Evolutionary conservation across 2,797 vertebrate genomes (phyloP).

Genomic region (Pelobates cultripes): DNA sequence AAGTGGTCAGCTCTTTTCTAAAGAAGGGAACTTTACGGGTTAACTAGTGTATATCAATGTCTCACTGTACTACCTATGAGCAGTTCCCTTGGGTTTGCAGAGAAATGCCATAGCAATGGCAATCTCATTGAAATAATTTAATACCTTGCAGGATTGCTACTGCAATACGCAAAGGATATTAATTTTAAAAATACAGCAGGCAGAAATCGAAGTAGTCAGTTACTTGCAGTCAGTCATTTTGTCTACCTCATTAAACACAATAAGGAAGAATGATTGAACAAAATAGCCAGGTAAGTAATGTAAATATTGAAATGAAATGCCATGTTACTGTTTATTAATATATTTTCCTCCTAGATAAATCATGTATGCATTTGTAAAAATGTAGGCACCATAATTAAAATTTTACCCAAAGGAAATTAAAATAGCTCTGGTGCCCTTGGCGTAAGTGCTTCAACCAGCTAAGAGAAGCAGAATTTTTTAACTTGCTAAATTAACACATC

Average conservation of each 20-base stretch:
- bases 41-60: neutral
- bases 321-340: conserved; percentile 48
- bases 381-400: conserved; percentile 53
- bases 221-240: conserved; percentile 16
- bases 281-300: conserved; percentile 48
- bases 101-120: neutral
- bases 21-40: neutral
- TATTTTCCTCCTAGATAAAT: conserved; percentile 51
- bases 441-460: neutral
- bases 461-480: neutral
- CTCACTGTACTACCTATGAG: neutral
- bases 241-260: conserved; percentile 54
- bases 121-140: neutral
- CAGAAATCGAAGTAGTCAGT: neutral
- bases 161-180: neutral
- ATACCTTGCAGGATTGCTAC: neutral
- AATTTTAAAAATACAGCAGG: conserved; percentile 12
- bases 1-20: too few species aligned
- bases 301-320: conserved; percentile 42
- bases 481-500: too few species aligned
- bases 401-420: conserved; percentile 53
- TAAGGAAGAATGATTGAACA: conserved; percentile 46
- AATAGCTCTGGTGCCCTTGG: neutral
- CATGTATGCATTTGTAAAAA: conserved; percentile 43
- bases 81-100: neutral